Evolutionary conservation across 1,140 invertebrate genomes (phyloP).

Genomic region (Caenorhabditis latens): DNA sequence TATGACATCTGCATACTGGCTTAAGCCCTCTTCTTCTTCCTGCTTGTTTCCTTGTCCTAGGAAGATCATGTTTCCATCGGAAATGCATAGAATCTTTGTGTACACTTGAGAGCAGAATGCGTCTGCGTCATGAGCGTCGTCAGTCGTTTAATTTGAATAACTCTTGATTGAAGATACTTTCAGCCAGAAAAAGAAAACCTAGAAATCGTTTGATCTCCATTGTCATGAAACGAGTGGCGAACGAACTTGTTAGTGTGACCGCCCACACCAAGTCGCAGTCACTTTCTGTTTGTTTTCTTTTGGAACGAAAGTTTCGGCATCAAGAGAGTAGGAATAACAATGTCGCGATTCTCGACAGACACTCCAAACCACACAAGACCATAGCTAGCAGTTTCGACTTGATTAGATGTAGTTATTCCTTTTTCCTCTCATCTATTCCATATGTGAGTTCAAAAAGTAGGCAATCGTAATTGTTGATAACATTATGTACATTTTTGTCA

Average conservation of each 20-base stretch:
- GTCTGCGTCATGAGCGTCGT: neutral
- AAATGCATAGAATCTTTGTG: conserved; percentile 24
- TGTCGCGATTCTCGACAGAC: conserved; percentile 10
- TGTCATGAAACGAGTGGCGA: neutral
- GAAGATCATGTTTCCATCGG: conserved; percentile 33
- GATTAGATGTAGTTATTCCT: neutral
- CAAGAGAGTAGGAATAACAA: conserved; percentile 38
- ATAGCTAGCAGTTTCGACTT: conserved; percentile 17
- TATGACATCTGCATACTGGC: conserved; percentile 4
- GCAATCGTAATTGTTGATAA: no score
- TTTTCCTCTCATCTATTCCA: neutral
- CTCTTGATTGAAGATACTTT: neutral
- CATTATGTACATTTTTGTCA: no score
- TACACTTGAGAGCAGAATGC: neutral
- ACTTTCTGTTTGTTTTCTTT: conserved; percentile 46
- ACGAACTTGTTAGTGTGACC: conserved; percentile 22
- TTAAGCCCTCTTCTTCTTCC: neutral
- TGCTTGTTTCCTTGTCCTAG: conserved; percentile 21
- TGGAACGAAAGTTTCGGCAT: conserved; percentile 35
- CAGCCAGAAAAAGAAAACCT: neutral
- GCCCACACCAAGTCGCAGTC: neutral
- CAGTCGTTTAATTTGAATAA: neutral
- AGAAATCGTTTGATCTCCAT: neutral
- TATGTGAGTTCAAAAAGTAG: no score
- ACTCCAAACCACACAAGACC: neutral